These are phyloP conservation scores for Amphilophus citrinellus DNA, from an alignment of 2,113 vertebrate species.

Conservation along the genomic window DNA sequence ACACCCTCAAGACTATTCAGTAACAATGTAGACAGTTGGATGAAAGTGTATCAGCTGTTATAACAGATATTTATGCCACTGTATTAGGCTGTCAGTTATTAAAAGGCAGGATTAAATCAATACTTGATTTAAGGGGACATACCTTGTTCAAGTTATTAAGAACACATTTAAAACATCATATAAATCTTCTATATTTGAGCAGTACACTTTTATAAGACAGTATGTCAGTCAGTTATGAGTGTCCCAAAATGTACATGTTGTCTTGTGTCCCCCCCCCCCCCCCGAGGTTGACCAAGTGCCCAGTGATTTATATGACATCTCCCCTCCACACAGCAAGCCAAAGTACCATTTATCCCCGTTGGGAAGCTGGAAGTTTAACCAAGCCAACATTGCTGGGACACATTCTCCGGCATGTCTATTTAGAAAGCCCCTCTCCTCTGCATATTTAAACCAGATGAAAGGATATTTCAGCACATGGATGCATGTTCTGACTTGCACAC, in stretches of 20 bases:
- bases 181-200: not conserved
- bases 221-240: not conserved
- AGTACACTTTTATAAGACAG: not conserved
- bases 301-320: conserved; percentile 26
- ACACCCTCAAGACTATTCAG: conserved; percentile 21
- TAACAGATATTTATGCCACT: not conserved
- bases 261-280: not conserved
- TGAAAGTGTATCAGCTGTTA: conserved; percentile 12
- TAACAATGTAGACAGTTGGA: conserved; percentile 32
- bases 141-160: not conserved
- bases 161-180: not conserved
- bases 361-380: conserved; percentile 67
- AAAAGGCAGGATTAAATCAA: conserved; percentile 22
- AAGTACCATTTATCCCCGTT: conserved; percentile 37
- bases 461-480: conserved; percentile 37
- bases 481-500: conserved; percentile 40
- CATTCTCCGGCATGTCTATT: conserved; percentile 43
- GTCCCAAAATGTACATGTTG: conserved; percentile 4
- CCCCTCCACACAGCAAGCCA: conserved; percentile 9
- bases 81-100: conserved; percentile 24
- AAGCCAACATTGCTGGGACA: conserved; percentile 34
- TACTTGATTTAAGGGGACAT: not conserved
- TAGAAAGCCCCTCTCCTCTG: conserved; percentile 43
- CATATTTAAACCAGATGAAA: conserved; percentile 70
- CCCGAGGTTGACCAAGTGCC: not conserved